Conservation (phyloP, 2,888 invertebrate genomes). For the Aromia moschata region DNA sequence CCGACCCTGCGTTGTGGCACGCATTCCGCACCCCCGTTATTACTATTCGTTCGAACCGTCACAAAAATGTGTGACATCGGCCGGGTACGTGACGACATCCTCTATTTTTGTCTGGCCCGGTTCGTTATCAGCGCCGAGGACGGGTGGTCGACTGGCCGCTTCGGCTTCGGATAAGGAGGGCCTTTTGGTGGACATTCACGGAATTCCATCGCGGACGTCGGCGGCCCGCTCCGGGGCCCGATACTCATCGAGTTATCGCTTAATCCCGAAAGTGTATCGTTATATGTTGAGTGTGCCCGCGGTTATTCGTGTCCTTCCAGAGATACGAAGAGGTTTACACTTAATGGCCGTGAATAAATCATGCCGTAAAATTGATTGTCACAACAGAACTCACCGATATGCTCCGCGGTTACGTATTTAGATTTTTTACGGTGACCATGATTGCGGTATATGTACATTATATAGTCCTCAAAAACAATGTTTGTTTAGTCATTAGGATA, state of each 20-base stretch:
- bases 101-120: slow-evolving; percentile 21
- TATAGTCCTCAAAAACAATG: not conserved
- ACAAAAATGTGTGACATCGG: not conserved
- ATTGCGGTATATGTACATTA: not conserved
- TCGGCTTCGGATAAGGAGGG: slow-evolving; percentile 10
- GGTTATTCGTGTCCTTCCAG: not conserved
- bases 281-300: slow-evolving; percentile 10
- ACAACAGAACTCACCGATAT: not conserved
- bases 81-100: slow-evolving; percentile 10
- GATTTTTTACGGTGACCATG: no score
- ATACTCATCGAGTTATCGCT: slow-evolving; percentile 10
- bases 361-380: not conserved
- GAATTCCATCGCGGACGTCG: slow-evolving; percentile 23
- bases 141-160: slow-evolving; percentile 22
- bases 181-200: slow-evolving; percentile 18
- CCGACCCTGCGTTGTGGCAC: no score
- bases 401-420: no score
- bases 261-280: slow-evolving; percentile 21
- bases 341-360: not conserved
- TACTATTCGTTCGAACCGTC: no score
- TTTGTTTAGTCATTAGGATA: not conserved
- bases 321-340: not conserved
- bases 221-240: slow-evolving; percentile 11
- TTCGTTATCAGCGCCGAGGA: slow-evolving; percentile 8
- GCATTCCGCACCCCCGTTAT: no score